phyloP scores from a whole-genome alignment of 1,140 invertebrate species.

The Drosophila lowei region DNA sequence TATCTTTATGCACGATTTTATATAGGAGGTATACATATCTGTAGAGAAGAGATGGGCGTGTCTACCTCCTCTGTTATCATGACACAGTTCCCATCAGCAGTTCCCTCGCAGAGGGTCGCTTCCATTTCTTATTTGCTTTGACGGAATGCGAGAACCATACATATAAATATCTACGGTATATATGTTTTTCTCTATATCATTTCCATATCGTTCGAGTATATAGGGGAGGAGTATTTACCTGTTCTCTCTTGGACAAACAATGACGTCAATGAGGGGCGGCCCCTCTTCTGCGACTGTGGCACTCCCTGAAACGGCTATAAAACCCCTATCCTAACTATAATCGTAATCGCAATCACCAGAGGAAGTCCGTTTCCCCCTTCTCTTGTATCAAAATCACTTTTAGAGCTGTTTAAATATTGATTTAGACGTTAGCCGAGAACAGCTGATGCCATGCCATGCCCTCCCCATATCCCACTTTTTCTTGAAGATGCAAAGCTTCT shows the following conservation, averaged over 20 bases:
- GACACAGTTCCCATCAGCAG: constrained; percentile 65
- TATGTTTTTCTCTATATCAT: not conserved
- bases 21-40: constrained; percentile 10
- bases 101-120: constrained; percentile 4
- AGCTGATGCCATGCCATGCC: constrained; percentile 38
- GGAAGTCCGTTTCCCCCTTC: not conserved
- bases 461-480: not conserved
- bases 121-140: constrained; percentile 42
- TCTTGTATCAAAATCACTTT: constrained; percentile 3
- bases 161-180: constrained; percentile 19
- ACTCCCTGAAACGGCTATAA: constrained; percentile 8
- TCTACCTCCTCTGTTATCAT: constrained; percentile 28
- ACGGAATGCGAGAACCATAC: constrained; percentile 24
- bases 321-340: not conserved
- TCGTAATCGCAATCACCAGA: not conserved
- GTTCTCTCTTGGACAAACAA: constrained; percentile 54
- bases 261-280: constrained; percentile 55
- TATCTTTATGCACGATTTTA: constrained; percentile 15
- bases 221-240: constrained; percentile 8
- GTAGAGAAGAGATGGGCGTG: constrained; percentile 13
- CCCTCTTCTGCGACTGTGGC: constrained; percentile 9
- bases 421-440: constrained; percentile 35
- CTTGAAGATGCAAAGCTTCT: constrained; percentile 37
- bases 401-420: constrained; percentile 43
- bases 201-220: too few species aligned